phyloP scores from a whole-genome alignment of 2,113 vertebrate species.

The Noctilio leporinus region DNA sequence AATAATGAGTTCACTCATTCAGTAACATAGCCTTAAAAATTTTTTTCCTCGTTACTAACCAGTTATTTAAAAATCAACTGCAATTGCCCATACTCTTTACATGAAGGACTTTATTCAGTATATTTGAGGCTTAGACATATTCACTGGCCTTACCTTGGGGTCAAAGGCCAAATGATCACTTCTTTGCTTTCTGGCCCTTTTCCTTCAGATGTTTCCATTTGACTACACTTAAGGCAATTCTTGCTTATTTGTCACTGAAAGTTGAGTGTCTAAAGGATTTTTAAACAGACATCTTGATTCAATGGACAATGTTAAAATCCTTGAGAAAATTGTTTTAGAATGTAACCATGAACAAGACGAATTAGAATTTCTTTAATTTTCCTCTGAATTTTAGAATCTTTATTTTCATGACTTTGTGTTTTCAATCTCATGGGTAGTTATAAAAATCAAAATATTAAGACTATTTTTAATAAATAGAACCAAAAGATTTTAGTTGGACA shows the following conservation, averaged over 20 bases:
- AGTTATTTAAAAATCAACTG: slow-evolving; percentile 6
- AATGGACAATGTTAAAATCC: slow-evolving; percentile 33
- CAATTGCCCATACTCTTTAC: background rate
- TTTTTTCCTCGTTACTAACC: background rate
- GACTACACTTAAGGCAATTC: background rate
- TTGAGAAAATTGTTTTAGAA: slow-evolving; percentile 36
- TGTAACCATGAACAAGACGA: background rate
- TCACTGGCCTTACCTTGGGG: background rate
- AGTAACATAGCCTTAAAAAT: background rate
- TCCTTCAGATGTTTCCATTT: background rate
- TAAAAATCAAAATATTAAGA: background rate
- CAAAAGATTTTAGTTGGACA: background rate
- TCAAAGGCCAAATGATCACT: background rate
- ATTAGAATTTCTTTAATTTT: background rate
- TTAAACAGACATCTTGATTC: slow-evolving; percentile 1
- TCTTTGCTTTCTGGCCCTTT: background rate
- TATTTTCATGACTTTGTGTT: background rate
- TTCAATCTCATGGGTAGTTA: background rate
- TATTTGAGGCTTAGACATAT: background rate
- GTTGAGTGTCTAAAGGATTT: slow-evolving; percentile 36
- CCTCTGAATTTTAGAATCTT: slow-evolving; percentile 1
- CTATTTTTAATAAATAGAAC: background rate
- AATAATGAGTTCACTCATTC: background rate
- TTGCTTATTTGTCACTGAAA: slow-evolving; percentile 19
- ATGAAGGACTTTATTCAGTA: background rate